phyloP scores from a whole-genome alignment of 2,113 vertebrate genomes.

The Alethe castanea region DNA sequence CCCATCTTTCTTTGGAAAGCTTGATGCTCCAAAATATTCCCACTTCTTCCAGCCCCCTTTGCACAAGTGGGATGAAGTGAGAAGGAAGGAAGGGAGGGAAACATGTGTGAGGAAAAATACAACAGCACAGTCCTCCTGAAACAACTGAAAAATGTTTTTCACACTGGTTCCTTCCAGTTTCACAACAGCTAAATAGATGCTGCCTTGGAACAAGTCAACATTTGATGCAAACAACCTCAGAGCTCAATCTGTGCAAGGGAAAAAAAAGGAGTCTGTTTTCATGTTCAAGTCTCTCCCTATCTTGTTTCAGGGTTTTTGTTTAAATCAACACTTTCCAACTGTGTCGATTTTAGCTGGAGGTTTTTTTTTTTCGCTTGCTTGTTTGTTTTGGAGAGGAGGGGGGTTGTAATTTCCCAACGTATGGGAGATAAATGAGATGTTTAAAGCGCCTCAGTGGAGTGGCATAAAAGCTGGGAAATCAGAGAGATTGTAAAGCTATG shows the following conservation, averaged over 20 bases:
- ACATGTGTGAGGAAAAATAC: accelerated
- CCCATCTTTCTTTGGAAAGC: background rate
- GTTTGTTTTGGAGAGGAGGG: slow-evolving; percentile 49
- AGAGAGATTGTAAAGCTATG: slow-evolving; percentile 44
- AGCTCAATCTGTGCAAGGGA: background rate
- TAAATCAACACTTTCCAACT: slow-evolving; percentile 45
- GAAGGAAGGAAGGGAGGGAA: background rate
- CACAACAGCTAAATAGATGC: background rate
- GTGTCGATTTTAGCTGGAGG: slow-evolving; percentile 45
- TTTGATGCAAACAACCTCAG: slow-evolving; percentile 6
- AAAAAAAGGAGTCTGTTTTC: background rate
- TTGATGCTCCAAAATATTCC: background rate
- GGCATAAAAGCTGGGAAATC: slow-evolving; percentile 51
- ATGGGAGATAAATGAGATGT: slow-evolving; percentile 61
- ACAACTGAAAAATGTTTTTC: background rate
- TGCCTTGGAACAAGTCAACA: slow-evolving; percentile 16
- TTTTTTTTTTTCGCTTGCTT: background rate
- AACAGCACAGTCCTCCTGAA: background rate
- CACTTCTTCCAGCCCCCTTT: background rate
- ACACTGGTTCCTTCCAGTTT: background rate
- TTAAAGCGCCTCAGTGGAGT: slow-evolving; percentile 54
- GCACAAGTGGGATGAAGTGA: background rate
- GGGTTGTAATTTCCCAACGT: slow-evolving; percentile 41
- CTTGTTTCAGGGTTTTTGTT: slow-evolving; percentile 46
- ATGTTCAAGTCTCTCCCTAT: background rate